Evolutionary conservation across 2,888 invertebrate genomes (phyloP).

Genomic region (Fabriciana adippe): DNA sequence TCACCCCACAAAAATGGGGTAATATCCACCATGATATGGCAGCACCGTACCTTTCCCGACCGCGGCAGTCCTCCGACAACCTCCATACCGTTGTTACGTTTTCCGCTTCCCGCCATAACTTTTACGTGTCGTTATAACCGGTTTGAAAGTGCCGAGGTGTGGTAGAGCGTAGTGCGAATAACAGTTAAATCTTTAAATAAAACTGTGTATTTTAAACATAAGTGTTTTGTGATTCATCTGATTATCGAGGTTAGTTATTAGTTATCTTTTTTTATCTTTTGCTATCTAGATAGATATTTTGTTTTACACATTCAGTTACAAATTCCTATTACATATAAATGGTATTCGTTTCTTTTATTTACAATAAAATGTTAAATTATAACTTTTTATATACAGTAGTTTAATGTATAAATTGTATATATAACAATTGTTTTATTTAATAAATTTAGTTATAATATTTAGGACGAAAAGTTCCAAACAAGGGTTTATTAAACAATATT

Average conservation of each 20-base stretch:
- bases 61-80: slow-evolving; percentile 56
- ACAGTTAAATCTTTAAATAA: slow-evolving; percentile 52
- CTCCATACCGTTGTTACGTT: slow-evolving; percentile 50
- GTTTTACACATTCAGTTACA: too few relatives aligned
- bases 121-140: slow-evolving; percentile 73
- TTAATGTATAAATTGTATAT: too few relatives aligned
- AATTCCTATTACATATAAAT: too few relatives aligned
- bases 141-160: slow-evolving; percentile 77
- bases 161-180: slow-evolving; percentile 71
- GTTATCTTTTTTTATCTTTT: slow-evolving; percentile 28
- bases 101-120: slow-evolving; percentile 54
- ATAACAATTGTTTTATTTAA: too few relatives aligned
- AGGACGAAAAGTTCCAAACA: too few relatives aligned
- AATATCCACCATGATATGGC: slow-evolving; percentile 43
- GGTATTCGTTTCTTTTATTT: too few relatives aligned
- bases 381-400: too few relatives aligned
- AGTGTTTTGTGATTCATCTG: slow-evolving; percentile 34
- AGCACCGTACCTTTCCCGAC: slow-evolving; percentile 51
- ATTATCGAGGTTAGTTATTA: slow-evolving; percentile 40
- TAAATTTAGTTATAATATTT: too few relatives aligned
- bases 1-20: slow-evolving; percentile 5
- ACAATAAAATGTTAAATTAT: too few relatives aligned
- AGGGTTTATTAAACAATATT: too few relatives aligned
- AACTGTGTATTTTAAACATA: slow-evolving; percentile 45
- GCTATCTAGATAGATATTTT: slow-evolving; percentile 24